Evolutionary conservation across 2,888 invertebrate species (phyloP).

Genomic region (Colletes collaris): DNA sequence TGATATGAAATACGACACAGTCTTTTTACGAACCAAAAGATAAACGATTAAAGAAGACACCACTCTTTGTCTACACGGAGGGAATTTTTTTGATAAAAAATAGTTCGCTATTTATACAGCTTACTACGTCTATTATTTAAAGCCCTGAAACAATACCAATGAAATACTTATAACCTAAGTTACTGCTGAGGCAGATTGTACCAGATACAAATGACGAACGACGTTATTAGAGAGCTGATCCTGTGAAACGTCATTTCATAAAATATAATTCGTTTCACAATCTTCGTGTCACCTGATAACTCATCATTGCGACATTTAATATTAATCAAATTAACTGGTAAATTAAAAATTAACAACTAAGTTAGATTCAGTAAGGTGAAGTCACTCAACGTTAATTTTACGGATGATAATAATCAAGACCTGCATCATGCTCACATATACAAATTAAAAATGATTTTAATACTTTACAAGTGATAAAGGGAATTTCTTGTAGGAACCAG

Average conservation of each 20-base stretch:
- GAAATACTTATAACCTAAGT: slow-evolving; percentile 39
- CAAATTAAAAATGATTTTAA: neutral
- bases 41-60: slow-evolving; percentile 10
- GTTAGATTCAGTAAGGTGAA: too few species aligned
- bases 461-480: neutral
- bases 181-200: slow-evolving; percentile 24
- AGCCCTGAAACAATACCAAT: slow-evolving; percentile 56
- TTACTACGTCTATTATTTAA: slow-evolving; percentile 47
- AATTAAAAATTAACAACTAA: too few species aligned
- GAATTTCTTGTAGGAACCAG: neutral
- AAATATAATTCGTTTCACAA: neutral
- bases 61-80: slow-evolving; percentile 26
- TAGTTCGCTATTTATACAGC: slow-evolving; percentile 47
- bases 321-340: too few species aligned
- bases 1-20: slow-evolving; percentile 16
- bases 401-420: too few species aligned
- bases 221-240: slow-evolving; percentile 1
- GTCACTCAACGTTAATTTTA: too few species aligned
- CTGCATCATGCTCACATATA: neutral
- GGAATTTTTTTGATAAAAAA: slow-evolving; percentile 48
- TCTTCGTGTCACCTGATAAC: too few species aligned
- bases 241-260: neutral
- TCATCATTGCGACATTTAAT: too few species aligned
- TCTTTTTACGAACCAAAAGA: slow-evolving; percentile 14
- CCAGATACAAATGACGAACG: slow-evolving; percentile 3